These are phyloP conservation scores for Suricata suricatta DNA, from an alignment of 2,113 vertebrate genomes.

Conservation along the genomic window DNA sequence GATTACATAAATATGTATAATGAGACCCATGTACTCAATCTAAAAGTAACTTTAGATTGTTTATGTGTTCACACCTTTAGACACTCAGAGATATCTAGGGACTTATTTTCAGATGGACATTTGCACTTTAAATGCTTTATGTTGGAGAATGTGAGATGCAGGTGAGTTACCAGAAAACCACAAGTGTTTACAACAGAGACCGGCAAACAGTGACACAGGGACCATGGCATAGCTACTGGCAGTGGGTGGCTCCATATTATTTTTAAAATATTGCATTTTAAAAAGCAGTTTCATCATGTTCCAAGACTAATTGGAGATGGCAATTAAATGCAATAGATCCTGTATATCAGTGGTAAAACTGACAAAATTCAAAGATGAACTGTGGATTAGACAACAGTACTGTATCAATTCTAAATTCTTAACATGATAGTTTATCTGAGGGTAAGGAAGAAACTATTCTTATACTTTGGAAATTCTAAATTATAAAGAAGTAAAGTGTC, in stretches of 20 bases:
- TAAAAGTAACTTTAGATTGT: constrained; percentile 38
- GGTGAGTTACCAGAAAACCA: constrained; percentile 46
- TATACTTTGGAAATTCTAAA: neutral
- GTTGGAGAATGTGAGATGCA: neutral
- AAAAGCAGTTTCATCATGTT: neutral
- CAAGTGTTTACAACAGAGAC: constrained; percentile 30
- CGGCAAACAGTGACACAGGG: neutral
- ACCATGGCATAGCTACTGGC: neutral
- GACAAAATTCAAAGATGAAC: neutral
- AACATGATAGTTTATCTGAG: neutral
- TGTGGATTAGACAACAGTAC: neutral
- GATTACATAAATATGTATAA: constrained; percentile 8
- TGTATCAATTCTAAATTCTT: neutral
- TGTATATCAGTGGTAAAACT: neutral
- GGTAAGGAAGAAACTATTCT: neutral
- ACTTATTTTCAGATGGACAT: constrained; percentile 64
- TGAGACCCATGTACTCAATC: constrained; percentile 47
- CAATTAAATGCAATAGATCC: neutral
- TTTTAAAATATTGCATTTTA: neutral
- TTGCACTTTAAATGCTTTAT: constrained; percentile 73
- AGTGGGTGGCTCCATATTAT: neutral
- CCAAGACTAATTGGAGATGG: neutral
- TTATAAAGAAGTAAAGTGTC: neutral
- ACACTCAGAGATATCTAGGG: neutral
- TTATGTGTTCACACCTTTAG: constrained; percentile 52